phyloP scores from a whole-genome alignment of 2,888 invertebrate genomes.

The Taphrorychus bicolor region DNA sequence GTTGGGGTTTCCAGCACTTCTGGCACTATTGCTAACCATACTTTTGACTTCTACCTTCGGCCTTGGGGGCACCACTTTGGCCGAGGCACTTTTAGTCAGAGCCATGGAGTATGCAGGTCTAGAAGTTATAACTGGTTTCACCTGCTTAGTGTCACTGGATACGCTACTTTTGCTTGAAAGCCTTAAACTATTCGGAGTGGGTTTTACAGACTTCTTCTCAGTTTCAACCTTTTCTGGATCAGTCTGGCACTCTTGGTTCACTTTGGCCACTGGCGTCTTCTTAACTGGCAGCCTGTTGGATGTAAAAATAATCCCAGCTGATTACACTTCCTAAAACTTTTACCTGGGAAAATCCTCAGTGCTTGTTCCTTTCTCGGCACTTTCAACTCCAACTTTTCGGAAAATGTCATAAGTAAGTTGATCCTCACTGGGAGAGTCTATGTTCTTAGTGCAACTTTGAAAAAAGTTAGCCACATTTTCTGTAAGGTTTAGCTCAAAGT shows the following conservation, averaged over 20 bases:
- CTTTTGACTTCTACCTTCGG: slow-evolving; percentile 48
- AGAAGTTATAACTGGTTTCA: slow-evolving; percentile 9
- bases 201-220: background rate
- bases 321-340: background rate
- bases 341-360: slow-evolving; percentile 57
- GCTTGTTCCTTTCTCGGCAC: slow-evolving; percentile 58
- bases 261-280: slow-evolving; percentile 52
- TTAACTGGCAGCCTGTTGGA: slow-evolving; percentile 43
- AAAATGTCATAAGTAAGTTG: slow-evolving; percentile 58
- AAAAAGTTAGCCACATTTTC: slow-evolving; percentile 45
- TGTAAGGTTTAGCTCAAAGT: slow-evolving; percentile 41
- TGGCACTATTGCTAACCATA: slow-evolving; percentile 1
- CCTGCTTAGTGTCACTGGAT: slow-evolving; percentile 3
- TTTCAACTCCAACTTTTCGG: slow-evolving; percentile 56
- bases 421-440: slow-evolving; percentile 60
- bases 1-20: background rate
- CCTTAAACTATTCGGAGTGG: slow-evolving; percentile 38
- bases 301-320: background rate
- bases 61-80: slow-evolving; percentile 51
- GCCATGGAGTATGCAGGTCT: slow-evolving; percentile 46
- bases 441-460: slow-evolving; percentile 39
- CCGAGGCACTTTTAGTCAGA: slow-evolving; percentile 57
- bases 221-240: slow-evolving; percentile 49
- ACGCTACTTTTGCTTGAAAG: background rate
- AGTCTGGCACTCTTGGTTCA: slow-evolving; percentile 57